phyloP scores from a whole-genome alignment of 2,888 invertebrate species.

The Eilema griseolum region DNA sequence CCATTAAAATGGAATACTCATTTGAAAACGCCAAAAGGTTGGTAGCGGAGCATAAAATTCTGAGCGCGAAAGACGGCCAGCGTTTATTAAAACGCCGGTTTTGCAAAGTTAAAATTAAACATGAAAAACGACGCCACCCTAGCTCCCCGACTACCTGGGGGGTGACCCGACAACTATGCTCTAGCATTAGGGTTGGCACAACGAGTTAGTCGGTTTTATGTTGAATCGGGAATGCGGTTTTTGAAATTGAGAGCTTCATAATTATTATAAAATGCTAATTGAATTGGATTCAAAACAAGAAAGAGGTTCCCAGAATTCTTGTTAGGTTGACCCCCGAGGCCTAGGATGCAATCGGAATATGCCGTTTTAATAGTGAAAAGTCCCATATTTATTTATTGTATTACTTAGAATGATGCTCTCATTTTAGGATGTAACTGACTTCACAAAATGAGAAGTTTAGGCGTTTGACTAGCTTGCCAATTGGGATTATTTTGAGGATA shows the following conservation, averaged over 20 bases:
- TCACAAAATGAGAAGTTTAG: too few species aligned
- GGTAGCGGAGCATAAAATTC: constrained; percentile 75
- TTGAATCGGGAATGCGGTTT: neutral
- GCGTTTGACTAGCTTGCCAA: too few species aligned
- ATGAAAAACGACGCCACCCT: constrained; percentile 80
- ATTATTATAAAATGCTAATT: neutral
- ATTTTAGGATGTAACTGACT: too few species aligned
- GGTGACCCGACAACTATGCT: constrained; percentile 67
- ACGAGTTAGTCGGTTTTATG: neutral
- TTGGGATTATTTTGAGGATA: too few species aligned
- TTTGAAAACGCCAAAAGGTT: constrained; percentile 77
- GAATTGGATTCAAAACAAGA: too few species aligned
- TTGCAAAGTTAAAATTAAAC: constrained; percentile 87
- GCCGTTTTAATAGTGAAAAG: too few species aligned
- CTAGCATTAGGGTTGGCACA: constrained; percentile 56
- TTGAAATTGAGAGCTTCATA: neutral
- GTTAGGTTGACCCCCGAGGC: too few species aligned
- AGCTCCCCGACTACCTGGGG: constrained; percentile 57
- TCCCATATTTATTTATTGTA: too few species aligned
- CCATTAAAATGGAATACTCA: constrained; percentile 75
- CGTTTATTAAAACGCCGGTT: constrained; percentile 85
- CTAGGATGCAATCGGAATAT: too few species aligned
- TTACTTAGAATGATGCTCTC: too few species aligned
- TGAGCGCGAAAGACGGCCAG: constrained; percentile 78
- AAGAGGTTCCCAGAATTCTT: too few species aligned